These are phyloP conservation scores for Ormyrus pomaceus DNA, from an alignment of 2,888 invertebrate species.

Conservation along the genomic window DNA sequence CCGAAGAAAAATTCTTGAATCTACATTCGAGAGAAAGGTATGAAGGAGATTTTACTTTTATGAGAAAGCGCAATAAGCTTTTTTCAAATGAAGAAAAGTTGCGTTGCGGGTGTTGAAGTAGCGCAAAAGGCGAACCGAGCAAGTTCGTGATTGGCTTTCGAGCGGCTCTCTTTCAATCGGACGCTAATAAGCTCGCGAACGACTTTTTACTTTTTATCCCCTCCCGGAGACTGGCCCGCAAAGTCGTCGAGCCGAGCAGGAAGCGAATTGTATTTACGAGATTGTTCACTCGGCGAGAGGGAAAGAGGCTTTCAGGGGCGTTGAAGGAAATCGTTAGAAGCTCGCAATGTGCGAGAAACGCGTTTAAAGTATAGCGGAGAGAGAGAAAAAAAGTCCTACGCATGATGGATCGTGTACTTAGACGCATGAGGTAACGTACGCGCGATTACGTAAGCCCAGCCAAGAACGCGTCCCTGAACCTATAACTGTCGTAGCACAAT, in stretches of 20 bases:
- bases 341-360: background rate
- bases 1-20: no score
- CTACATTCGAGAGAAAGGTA: no score
- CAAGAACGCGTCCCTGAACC: conserved; percentile 54
- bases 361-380: background rate
- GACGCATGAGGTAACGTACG: conserved; percentile 28
- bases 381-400: conserved; percentile 38
- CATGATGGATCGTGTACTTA: conserved; percentile 41
- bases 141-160: conserved; percentile 22
- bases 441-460: conserved; percentile 24
- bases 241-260: background rate
- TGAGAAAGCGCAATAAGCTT: no score
- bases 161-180: conserved; percentile 4
- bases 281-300: conserved; percentile 11
- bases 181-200: conserved; percentile 24
- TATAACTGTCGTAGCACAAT: conserved; percentile 26
- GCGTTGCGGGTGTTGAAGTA: background rate
- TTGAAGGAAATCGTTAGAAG: no score
- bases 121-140: background rate
- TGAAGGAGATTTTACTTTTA: no score
- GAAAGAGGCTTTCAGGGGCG: background rate
- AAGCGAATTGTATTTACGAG: conserved; percentile 21
- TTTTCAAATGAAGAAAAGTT: background rate
- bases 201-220: conserved; percentile 6
- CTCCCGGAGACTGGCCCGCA: background rate